These are phyloP conservation scores for Girardia tigrina DNA, from an alignment of 2,888 invertebrate genomes.

Conservation along the genomic window DNA sequence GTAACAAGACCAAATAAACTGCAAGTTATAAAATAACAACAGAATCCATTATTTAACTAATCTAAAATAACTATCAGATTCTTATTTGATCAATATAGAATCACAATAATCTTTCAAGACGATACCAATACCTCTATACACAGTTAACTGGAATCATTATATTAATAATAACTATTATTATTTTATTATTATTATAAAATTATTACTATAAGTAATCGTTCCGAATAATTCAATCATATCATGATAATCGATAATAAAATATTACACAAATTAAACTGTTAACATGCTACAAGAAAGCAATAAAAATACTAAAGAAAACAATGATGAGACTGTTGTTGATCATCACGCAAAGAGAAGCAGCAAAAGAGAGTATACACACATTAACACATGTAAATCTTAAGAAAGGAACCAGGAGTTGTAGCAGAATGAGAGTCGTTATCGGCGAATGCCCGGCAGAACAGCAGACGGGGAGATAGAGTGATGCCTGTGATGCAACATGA, in stretches of 20 bases:
- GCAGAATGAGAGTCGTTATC: background rate
- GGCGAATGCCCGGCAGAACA: background rate
- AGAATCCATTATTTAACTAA: no score
- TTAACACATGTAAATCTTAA: no score
- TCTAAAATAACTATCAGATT: no score
- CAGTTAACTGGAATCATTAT: no score
- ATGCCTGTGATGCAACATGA: background rate
- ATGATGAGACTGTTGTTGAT: background rate
- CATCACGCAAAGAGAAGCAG: slow-evolving; percentile 24
- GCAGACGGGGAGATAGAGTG: background rate
- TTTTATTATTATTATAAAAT: no score
- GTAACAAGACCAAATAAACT: no score
- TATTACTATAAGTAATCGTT: no score
- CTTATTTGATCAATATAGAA: no score
- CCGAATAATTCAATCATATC: slow-evolving; percentile 31
- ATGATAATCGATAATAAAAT: background rate
- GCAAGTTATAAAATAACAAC: no score
- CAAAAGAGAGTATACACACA: background rate
- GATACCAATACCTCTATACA: no score
- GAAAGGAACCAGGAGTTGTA: background rate
- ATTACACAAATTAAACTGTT: background rate
- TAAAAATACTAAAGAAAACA: background rate
- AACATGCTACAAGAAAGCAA: background rate
- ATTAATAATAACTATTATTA: no score
- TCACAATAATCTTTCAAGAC: no score